phyloP scores from a whole-genome alignment of 2,113 vertebrate genomes.

The Boleophthalmus pectinirostris region DNA sequence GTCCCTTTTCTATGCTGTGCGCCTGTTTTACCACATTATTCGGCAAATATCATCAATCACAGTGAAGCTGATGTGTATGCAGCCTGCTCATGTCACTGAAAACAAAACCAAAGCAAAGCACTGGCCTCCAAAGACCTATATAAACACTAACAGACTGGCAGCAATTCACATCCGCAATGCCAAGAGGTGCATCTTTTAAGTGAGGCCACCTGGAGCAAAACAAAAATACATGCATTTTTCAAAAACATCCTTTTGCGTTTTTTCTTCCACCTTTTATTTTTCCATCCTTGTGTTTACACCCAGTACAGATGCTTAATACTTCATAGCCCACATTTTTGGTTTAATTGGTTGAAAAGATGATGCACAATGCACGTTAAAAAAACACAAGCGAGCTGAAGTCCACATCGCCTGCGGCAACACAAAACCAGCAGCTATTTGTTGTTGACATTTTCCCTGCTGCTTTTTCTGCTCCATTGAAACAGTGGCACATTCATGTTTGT shows the following conservation, averaged over 20 bases:
- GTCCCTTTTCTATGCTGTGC: not conserved
- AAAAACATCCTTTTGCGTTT: not conserved
- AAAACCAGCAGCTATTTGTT: constrained; percentile 73
- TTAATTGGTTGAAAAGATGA: constrained; percentile 76
- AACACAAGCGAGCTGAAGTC: constrained; percentile 64
- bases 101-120: constrained; percentile 17
- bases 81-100: constrained; percentile 13
- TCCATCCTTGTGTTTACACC: constrained; percentile 14
- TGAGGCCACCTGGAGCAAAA: constrained; percentile 30
- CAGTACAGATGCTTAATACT: constrained; percentile 40
- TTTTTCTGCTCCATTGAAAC: constrained; percentile 69
- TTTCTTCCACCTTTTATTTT: constrained; percentile 11
- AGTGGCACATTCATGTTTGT: constrained; percentile 49
- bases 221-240: constrained; percentile 19
- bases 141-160: constrained; percentile 37
- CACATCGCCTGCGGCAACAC: constrained; percentile 58
- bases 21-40: not conserved
- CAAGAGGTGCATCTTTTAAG: constrained; percentile 38
- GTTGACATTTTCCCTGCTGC: constrained; percentile 66
- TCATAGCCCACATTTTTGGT: constrained; percentile 50
- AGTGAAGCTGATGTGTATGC: not conserved
- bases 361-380: constrained; percentile 60
- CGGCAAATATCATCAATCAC: not conserved
- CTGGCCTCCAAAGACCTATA: constrained; percentile 27
- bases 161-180: constrained; percentile 16